These are phyloP conservation scores for Chloroceryle amazona DNA, from an alignment of 2,797 vertebrate species.

Conservation along the genomic window DNA sequence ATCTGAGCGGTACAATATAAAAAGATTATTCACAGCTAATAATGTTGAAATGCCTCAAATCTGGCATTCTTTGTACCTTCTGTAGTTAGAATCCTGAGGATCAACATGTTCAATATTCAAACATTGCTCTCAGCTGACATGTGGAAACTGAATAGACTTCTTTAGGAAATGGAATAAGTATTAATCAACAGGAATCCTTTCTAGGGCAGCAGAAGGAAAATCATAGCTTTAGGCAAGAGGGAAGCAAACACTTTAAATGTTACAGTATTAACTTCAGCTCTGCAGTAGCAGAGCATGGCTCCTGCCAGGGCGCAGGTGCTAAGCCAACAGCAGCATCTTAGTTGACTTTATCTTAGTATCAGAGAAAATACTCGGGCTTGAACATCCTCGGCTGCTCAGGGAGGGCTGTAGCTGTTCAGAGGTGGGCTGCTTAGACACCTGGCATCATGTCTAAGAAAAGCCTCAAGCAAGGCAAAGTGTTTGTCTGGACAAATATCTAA, in stretches of 20 bases:
- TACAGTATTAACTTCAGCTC: not conserved
- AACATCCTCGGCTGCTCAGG: not conserved
- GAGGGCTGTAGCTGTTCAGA: not conserved
- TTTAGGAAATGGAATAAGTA: constrained; percentile 46
- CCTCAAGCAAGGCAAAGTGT: not conserved
- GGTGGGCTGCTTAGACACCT: not conserved
- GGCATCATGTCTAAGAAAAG: not conserved
- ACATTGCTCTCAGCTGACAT: not conserved
- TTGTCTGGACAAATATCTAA: not conserved
- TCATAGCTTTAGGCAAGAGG: constrained; percentile 24
- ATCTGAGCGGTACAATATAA: constrained; percentile 38
- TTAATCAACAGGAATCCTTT: constrained; percentile 49
- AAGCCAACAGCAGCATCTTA: not conserved
- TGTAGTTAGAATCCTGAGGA: constrained; percentile 45
- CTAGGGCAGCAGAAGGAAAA: constrained; percentile 12
- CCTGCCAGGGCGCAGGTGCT: not conserved
- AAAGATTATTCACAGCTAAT: constrained; percentile 52
- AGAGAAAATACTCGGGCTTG: not conserved
- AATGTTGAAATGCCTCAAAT: constrained; percentile 27
- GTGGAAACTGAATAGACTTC: constrained; percentile 37
- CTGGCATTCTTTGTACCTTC: constrained; percentile 41
- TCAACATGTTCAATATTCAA: constrained; percentile 23
- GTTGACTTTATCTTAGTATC: not conserved
- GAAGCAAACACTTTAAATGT: not conserved
- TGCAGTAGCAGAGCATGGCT: not conserved